These are phyloP conservation scores for Malurus elegans DNA, from an alignment of 2,113 vertebrate genomes.

Conservation along the genomic window DNA sequence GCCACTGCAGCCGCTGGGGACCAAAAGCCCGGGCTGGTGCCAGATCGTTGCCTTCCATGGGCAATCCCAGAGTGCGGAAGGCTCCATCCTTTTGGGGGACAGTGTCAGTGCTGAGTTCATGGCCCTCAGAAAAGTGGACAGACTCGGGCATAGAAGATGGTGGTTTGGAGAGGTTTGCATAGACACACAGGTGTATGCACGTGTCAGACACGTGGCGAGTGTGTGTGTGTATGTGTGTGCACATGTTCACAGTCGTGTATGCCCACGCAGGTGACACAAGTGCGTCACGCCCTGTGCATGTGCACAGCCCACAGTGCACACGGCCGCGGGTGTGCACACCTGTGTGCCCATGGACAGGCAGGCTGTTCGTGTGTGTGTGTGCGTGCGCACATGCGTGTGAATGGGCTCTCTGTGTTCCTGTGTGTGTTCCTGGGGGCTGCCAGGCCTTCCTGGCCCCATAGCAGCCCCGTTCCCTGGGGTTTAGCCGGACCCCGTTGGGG, in stretches of 20 bases:
- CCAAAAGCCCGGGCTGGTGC: background rate
- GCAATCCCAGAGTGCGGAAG: accelerated
- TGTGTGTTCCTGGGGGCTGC: background rate
- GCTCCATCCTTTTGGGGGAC: background rate
- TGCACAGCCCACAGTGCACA: background rate
- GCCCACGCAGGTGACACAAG: background rate
- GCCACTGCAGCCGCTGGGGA: accelerated
- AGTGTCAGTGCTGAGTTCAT: accelerated
- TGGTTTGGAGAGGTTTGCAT: background rate
- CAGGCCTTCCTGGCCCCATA: too few species aligned
- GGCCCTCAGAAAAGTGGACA: accelerated
- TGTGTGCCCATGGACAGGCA: too few species aligned
- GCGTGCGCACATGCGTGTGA: accelerated
- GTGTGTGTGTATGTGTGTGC: background rate
- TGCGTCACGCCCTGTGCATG: background rate
- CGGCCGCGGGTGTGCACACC: too few species aligned
- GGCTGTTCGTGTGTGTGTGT: background rate
- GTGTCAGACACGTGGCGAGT: accelerated
- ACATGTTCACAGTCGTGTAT: background rate
- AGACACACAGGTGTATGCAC: accelerated
- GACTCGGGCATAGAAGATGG: accelerated
- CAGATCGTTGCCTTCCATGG: background rate
- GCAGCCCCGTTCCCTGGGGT: background rate
- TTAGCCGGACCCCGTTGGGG: background rate
- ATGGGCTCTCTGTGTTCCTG: accelerated